Percentiles rank a stretch among this genome's conserved stretches.
Evolutionary conservation across 1,140 invertebrate species (phyloP).

Genomic region (Telenomus remus): DNA sequence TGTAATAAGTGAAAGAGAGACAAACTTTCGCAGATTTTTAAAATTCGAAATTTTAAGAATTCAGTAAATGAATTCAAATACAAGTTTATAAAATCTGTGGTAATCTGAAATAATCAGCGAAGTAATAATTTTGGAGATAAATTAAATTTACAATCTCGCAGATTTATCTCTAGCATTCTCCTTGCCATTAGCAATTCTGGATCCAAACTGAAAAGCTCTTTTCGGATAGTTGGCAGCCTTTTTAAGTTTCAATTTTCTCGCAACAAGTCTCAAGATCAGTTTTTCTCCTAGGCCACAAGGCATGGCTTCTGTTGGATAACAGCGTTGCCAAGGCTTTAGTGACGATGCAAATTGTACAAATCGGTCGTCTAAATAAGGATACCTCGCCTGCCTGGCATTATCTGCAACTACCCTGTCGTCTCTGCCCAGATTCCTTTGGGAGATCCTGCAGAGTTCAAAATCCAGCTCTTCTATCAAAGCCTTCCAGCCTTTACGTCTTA

Average conservation of each 20-base stretch:
- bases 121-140: conserved; percentile 18
- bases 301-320: conserved; percentile 77
- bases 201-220: conserved; percentile 98
- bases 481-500: conserved; percentile 80
- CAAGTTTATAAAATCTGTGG: too few species aligned
- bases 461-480: conserved; percentile 83
- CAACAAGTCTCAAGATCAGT: conserved; percentile 88
- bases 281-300: conserved; percentile 94
- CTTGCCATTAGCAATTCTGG: conserved; percentile 93
- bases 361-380: conserved; percentile 96
- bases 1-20: too few species aligned
- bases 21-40: too few species aligned
- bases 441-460: conserved; percentile 88
- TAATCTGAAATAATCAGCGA: too few species aligned
- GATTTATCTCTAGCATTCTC: conserved; percentile 91
- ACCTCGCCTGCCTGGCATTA: conserved; percentile 85
- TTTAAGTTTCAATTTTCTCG: conserved; percentile 82
- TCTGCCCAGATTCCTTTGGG: conserved; percentile 93
- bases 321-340: conserved; percentile 87
- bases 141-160: conserved; percentile 63
- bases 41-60: too few species aligned
- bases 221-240: conserved; percentile 86
- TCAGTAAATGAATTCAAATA: too few species aligned
- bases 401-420: conserved; percentile 92
- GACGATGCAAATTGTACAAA: conserved; percentile 84